Conservation (phyloP, 2,113 vertebrate genomes). For the Electrona antarctica region DNA sequence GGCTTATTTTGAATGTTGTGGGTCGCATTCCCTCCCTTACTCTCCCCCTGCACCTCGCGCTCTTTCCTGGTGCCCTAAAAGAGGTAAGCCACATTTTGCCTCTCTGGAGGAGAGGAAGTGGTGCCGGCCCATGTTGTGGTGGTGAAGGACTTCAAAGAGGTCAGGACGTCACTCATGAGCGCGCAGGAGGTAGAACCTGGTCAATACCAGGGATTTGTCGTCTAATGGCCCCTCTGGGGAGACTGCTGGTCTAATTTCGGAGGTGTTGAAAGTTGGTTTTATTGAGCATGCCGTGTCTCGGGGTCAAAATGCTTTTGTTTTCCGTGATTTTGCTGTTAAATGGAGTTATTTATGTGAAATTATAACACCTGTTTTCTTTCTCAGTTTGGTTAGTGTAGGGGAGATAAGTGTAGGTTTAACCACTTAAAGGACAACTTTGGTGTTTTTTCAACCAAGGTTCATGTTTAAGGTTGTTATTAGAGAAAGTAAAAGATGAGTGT, state of each 20-base stretch:
- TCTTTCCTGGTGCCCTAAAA: constrained; percentile 23
- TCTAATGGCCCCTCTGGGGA: constrained; percentile 70
- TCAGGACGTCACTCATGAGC: constrained; percentile 52
- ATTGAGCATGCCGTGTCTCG: constrained; percentile 52
- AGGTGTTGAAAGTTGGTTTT: constrained; percentile 73
- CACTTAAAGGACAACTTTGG: no score
- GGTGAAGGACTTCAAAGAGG: constrained; percentile 68
- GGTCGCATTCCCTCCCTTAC: constrained; percentile 30
- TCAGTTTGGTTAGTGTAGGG: not conserved
- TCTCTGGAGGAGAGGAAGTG: constrained; percentile 40
- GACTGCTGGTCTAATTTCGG: constrained; percentile 66
- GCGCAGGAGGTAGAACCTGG: constrained; percentile 64
- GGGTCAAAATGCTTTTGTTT: constrained; percentile 42
- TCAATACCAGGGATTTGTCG: constrained; percentile 68
- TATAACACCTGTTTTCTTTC: constrained; percentile 5
- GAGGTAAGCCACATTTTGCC: constrained; percentile 24
- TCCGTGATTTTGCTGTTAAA: constrained; percentile 45
- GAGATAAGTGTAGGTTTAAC: constrained; percentile 6
- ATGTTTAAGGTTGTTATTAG: no score
- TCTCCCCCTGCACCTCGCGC: constrained; percentile 2
- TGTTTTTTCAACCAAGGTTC: no score
- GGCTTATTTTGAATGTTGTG: constrained; percentile 55
- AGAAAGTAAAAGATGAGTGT: no score
- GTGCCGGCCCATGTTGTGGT: constrained; percentile 43
- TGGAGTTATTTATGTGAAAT: constrained; percentile 26